Conservation (phyloP, 2,797 vertebrate genomes). For the Chaunax sp. region DNA sequence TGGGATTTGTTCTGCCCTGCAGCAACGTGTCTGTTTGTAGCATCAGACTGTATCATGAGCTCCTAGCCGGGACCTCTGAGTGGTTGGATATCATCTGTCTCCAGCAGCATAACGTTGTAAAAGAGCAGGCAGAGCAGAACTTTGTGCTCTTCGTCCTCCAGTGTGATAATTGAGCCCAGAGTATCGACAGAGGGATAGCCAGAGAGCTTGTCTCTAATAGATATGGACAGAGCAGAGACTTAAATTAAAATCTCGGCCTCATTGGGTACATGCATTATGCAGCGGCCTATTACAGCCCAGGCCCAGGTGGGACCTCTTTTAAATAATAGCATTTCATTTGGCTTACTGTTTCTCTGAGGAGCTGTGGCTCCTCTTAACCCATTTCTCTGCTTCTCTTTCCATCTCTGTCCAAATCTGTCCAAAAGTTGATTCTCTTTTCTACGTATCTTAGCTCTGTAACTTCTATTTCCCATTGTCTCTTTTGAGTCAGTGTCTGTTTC, state of each 20-base stretch:
- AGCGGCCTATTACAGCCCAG: conserved; percentile 61
- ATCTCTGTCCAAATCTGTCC: conserved; percentile 24
- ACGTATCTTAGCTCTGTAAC: background rate
- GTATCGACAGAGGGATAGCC: conserved; percentile 50
- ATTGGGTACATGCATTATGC: conserved; percentile 73
- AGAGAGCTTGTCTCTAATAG: conserved; percentile 67
- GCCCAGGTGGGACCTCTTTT: conserved; percentile 65
- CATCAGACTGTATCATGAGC: conserved; percentile 20
- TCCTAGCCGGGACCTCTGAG: conserved; percentile 11
- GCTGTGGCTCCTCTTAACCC: conserved; percentile 25
- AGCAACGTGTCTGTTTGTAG: conserved; percentile 22
- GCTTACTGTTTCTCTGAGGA: conserved; percentile 39
- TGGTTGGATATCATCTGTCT: conserved; percentile 30
- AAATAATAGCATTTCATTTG: conserved; percentile 70
- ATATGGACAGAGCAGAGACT: conserved; percentile 78
- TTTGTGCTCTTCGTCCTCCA: conserved; percentile 38
- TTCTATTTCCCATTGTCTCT: background rate
- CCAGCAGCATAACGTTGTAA: conserved; percentile 30
- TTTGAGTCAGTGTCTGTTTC: conserved; percentile 4
- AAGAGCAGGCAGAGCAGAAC: conserved; percentile 49
- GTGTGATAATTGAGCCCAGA: conserved; percentile 55
- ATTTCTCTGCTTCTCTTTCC: conserved; percentile 14
- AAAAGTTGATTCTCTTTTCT: conserved; percentile 6
- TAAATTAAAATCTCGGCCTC: conserved; percentile 81
- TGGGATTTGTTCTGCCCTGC: conserved; percentile 32